These are phyloP conservation scores for Aleiodes alternator DNA, from an alignment of 2,888 invertebrate genomes.

Conservation along the genomic window DNA sequence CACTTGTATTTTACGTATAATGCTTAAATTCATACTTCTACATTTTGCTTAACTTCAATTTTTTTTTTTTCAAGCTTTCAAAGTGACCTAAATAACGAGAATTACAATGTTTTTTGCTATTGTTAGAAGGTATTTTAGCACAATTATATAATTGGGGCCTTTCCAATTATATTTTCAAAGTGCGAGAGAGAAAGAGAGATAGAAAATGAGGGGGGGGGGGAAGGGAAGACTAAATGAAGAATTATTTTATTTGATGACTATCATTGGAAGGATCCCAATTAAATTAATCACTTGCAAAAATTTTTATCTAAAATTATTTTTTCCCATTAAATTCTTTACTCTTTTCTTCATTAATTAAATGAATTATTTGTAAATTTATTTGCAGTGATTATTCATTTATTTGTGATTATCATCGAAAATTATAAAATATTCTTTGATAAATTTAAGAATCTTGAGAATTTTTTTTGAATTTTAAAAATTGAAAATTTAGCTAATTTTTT, in stretches of 20 bases:
- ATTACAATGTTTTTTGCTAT: constrained; percentile 23
- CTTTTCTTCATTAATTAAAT: no score
- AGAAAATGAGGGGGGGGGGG: no score
- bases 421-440: no score
- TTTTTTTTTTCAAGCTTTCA: constrained; percentile 1
- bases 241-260: neutral
- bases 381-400: no score
- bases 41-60: constrained; percentile 15
- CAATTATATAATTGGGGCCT: constrained; percentile 18
- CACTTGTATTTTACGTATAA: neutral
- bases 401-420: no score
- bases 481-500: no score
- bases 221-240: neutral
- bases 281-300: neutral
- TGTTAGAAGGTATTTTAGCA: constrained; percentile 27
- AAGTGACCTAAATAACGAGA: constrained; percentile 12
- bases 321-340: neutral
- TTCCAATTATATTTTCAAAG: constrained; percentile 2
- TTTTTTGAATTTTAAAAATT: no score
- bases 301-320: neutral
- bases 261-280: constrained; percentile 6
- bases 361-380: no score
- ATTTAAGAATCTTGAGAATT: no score
- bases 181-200: neutral
- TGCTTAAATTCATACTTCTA: neutral